These are phyloP conservation scores for Diplazon laetatorius DNA, from an alignment of 2,888 invertebrate species.

Conservation along the genomic window DNA sequence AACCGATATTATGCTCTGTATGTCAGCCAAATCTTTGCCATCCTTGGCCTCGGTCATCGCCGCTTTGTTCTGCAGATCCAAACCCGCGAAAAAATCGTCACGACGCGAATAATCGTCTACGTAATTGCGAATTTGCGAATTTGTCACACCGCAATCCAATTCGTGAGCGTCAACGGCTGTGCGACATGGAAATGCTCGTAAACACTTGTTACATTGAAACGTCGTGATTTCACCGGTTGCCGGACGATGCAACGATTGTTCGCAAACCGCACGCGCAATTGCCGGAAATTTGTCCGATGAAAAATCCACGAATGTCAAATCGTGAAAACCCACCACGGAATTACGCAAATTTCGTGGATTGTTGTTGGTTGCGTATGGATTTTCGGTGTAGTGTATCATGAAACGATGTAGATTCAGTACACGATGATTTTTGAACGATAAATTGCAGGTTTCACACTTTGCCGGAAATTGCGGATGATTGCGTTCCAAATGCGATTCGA, in stretches of 20 bases:
- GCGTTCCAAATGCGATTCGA: constrained; percentile 87
- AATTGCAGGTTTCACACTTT: constrained; percentile 89
- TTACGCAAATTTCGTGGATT: constrained; percentile 78
- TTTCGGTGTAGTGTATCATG: constrained; percentile 84
- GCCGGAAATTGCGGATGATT: constrained; percentile 87
- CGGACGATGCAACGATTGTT: constrained; percentile 86
- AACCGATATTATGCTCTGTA: constrained; percentile 91
- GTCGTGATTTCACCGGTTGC: constrained; percentile 84
- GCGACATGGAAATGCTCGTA: constrained; percentile 88
- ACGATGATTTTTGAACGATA: constrained; percentile 89
- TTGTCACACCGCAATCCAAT: constrained; percentile 85
- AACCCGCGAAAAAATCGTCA: constrained; percentile 91
- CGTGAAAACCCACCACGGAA: constrained; percentile 87
- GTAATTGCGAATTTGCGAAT: constrained; percentile 84
- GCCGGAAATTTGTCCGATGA: constrained; percentile 91
- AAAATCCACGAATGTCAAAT: constrained; percentile 91
- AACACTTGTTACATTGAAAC: constrained; percentile 88
- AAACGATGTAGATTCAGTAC: constrained; percentile 88
- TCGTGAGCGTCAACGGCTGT: constrained; percentile 88
- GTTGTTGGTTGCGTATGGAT: constrained; percentile 67
- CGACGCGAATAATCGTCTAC: constrained; percentile 86
- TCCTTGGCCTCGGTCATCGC: constrained; percentile 80
- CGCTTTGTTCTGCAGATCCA: constrained; percentile 90
- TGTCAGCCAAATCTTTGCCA: constrained; percentile 92
- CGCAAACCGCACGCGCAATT: constrained; percentile 89